Evolutionary conservation across 2,797 vertebrate species (phyloP).

Genomic region (Fundulus diaphanus): DNA sequence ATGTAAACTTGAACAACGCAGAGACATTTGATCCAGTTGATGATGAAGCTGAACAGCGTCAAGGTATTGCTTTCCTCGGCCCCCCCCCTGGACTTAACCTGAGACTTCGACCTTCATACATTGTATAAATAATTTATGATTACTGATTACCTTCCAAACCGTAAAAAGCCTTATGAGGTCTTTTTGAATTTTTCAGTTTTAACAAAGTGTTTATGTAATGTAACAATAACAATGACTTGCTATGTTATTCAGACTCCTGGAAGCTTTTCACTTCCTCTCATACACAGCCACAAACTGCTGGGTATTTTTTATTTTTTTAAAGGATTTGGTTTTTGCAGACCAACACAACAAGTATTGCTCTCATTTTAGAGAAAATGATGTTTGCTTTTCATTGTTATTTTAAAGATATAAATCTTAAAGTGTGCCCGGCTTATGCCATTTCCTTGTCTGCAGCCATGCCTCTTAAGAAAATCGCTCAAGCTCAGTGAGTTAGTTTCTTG

Average conservation of each 20-base stretch:
- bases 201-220: background rate
- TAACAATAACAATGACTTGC: background rate
- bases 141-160: slow-evolving; percentile 36
- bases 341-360: background rate
- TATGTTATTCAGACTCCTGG: background rate
- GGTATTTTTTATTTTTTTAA: background rate
- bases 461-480: background rate
- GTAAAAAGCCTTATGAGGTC: slow-evolving; percentile 19
- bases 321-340: background rate
- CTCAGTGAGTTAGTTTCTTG: background rate
- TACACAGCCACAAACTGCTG: background rate
- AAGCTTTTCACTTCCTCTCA: background rate
- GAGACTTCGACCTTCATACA: slow-evolving; percentile 63
- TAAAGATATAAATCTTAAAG: background rate
- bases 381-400: background rate
- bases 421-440: background rate
- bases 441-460: background rate
- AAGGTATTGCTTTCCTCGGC: slow-evolving; percentile 47
- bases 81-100: slow-evolving; percentile 48
- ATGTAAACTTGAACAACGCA: background rate
- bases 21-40: background rate
- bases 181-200: background rate
- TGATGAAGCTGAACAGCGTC: background rate
- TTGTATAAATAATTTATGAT: slow-evolving; percentile 65
- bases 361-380: background rate